phyloP scores from a whole-genome alignment of 2,888 invertebrate genomes.

The Drosophila prolongata region DNA sequence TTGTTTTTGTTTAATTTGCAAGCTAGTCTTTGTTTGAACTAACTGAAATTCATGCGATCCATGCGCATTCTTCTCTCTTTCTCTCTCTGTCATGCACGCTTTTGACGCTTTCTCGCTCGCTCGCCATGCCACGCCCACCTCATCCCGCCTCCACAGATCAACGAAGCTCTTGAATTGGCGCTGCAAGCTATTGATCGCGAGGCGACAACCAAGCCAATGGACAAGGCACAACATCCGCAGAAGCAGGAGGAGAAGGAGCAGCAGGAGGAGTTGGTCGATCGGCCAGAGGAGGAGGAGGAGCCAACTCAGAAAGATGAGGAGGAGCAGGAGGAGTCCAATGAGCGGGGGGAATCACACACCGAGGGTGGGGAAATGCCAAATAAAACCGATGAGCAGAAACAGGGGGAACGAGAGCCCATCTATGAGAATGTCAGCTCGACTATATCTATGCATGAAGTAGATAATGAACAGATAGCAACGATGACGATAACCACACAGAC shows the following conservation, averaged over 20 bases:
- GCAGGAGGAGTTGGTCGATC: conserved; percentile 11
- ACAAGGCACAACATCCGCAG: conserved; percentile 36
- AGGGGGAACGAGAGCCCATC: conserved; percentile 80
- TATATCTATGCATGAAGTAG: conserved; percentile 76
- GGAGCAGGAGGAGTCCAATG: conserved; percentile 3
- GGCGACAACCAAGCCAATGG: conserved; percentile 46
- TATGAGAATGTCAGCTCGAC: conserved; percentile 84
- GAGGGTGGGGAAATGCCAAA: conserved; percentile 55
- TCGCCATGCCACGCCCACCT: conserved; percentile 34
- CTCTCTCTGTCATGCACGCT: conserved; percentile 62
- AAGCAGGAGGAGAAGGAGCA: conserved; percentile 17
- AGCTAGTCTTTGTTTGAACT: conserved; percentile 51
- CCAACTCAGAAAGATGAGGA: conserved; percentile 6
- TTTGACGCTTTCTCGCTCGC: conserved; percentile 52
- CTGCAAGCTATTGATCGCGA: conserved; percentile 87
- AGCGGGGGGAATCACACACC: conserved; percentile 13
- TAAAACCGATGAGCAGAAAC: conserved; percentile 72
- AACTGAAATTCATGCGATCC: conserved; percentile 64
- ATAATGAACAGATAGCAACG: conserved; percentile 65
- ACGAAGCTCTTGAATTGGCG: conserved; percentile 88
- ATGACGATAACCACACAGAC: conserved; percentile 46
- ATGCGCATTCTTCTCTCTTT: conserved; percentile 59
- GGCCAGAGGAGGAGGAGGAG: conserved; percentile 16
- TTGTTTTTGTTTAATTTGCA: conserved; percentile 46
- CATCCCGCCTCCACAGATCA: conserved; percentile 84